A percentile compares a stretch with the other conserved stretches of the same genome.
Conservation (phyloP, 2,888 invertebrate genomes). For the Cryptosula pallasiana region DNA sequence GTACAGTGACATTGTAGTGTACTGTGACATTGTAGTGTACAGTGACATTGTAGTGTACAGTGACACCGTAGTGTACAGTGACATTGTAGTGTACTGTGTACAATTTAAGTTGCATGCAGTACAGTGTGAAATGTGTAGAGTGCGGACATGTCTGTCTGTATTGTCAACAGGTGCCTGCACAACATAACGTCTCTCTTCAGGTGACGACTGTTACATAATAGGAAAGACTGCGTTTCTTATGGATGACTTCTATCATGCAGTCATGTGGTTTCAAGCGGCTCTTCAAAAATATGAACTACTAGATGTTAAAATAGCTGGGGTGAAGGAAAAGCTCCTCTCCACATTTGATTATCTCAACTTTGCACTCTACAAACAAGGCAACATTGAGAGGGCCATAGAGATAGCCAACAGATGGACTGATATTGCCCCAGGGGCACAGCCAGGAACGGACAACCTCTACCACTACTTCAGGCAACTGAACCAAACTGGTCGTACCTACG, state of each 20-base stretch:
- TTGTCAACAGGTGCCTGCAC: too few species aligned
- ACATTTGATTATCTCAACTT: slow-evolving; percentile 20
- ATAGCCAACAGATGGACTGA: not conserved
- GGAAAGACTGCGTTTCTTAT: slow-evolving; percentile 12
- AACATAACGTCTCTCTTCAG: too few species aligned
- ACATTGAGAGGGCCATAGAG: slow-evolving; percentile 10
- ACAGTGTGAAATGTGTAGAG: too few species aligned
- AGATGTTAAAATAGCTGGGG: not conserved
- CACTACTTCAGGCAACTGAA: not conserved
- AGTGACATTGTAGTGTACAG: too few species aligned
- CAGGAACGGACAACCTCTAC: not conserved
- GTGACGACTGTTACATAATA: slow-evolving; percentile 13
- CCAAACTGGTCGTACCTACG: not conserved
- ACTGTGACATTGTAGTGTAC: too few species aligned
- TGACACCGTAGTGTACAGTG: too few species aligned
- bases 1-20: too few species aligned
- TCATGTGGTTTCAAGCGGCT: slow-evolving; percentile 13
- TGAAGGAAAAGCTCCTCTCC: not conserved
- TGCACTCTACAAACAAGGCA: slow-evolving; percentile 23
- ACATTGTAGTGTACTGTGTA: too few species aligned
- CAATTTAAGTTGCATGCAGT: too few species aligned
- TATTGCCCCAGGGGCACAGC: slow-evolving; percentile 3
- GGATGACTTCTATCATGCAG: slow-evolving; percentile 23
- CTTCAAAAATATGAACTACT: not conserved
- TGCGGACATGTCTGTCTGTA: too few species aligned